Evolutionary conservation across 2,797 vertebrate species (phyloP), one percentile per base, ranked within the genome.

Genomic region (Paratrypauchen microcephalus): DNA sequence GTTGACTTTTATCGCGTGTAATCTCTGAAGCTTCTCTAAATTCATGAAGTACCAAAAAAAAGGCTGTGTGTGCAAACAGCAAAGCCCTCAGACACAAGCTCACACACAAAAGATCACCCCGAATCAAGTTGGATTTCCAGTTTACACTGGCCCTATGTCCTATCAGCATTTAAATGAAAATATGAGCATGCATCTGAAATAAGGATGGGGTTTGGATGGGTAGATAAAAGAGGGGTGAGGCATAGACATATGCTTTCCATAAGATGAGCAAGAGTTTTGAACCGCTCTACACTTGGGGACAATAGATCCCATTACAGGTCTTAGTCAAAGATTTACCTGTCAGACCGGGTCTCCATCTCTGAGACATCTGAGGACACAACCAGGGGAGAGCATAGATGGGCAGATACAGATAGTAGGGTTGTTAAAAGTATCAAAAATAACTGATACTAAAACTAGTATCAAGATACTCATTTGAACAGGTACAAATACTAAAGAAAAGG

Each of bases 131-230:
- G 69, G 71, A 1, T 85, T 88, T 92, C 75, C 88, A 89, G 87
- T 91, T 90, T 88, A 70, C 77, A 79, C 77, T 68, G 80, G 83
- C 86, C 76, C 77, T 77, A 59, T 8, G 81, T 68, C 78, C 85
- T 82, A 93, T 93, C 92, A 93, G 87, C 89, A 93, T 93, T 91
- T 91, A 92, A 87, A 92, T 93, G 83, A 86, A 88, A 92, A 92
- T 91, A 87, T 87, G 86, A 88, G 80, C 77, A 66, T 69, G 80
- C 80, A 86, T 92, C 88, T 87, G 77, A 92, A 74, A 9, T 65
- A 86, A 87, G 77, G 23, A 71, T 50, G 70, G 75, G 76, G 39
- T 24, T 36, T 71, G 84, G 68, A 78, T 73, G 73, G 66, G 66
- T 70, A 76, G 71, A 67, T 55, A 66, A 76, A 65, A 64, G 75